Evolutionary conservation across 2,888 invertebrate species (phyloP).

Genomic region (Archips crataeganus): DNA sequence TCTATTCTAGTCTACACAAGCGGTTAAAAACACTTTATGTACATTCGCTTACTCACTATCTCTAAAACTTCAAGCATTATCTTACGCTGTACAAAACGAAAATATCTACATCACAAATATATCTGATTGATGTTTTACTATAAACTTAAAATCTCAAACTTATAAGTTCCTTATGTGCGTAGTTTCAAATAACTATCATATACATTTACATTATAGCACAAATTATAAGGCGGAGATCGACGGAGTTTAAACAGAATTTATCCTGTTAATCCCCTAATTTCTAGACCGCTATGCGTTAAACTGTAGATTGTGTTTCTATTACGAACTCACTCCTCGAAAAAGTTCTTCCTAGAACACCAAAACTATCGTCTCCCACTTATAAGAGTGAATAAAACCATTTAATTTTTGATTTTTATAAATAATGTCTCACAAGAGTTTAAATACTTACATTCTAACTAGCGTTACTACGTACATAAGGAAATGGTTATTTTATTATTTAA

Average conservation of each 20-base stretch:
- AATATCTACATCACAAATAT: neutral
- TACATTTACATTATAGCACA: neutral
- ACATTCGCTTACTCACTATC: slow-evolving; percentile 5
- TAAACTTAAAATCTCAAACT: slow-evolving; percentile 36
- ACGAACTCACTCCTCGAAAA: too few relatives aligned
- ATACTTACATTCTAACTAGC: neutral
- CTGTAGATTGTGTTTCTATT: too few relatives aligned
- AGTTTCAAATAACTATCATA: slow-evolving; percentile 13
- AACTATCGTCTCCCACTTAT: too few relatives aligned
- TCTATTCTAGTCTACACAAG: slow-evolving; percentile 16
- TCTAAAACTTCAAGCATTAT: slow-evolving; percentile 1
- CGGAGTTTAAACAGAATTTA: too few relatives aligned
- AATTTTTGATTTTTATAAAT: too few relatives aligned
- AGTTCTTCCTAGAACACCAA: too few relatives aligned
- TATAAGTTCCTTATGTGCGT: slow-evolving; percentile 14
- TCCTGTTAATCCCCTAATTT: too few relatives aligned
- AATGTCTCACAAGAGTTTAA: too few relatives aligned
- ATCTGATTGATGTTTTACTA: slow-evolving; percentile 36
- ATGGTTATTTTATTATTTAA: neutral
- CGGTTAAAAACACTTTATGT: slow-evolving; percentile 13
- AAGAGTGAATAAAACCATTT: too few relatives aligned
- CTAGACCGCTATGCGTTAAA: too few relatives aligned
- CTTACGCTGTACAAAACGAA: slow-evolving; percentile 12
- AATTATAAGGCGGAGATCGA: too few relatives aligned
- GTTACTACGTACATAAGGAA: slow-evolving; percentile 27